phyloP scores from a whole-genome alignment of 2,888 invertebrate species.

The Ophion slaviceki region DNA sequence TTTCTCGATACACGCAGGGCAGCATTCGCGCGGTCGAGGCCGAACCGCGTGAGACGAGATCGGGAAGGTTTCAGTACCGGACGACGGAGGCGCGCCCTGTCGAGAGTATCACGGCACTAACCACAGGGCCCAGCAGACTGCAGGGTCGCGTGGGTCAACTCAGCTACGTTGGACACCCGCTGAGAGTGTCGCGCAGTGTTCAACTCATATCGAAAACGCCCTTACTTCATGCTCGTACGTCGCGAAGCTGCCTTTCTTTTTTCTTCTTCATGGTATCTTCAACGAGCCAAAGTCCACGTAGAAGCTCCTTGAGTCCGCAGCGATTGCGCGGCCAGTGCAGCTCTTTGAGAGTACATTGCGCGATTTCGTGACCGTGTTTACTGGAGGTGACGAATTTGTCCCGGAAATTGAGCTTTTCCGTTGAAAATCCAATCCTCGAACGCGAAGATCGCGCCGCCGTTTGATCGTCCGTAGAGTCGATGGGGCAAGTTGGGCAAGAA shows the following conservation, averaged over 20 bases:
- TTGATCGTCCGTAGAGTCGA: constrained; percentile 11
- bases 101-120: constrained; percentile 65
- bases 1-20: constrained; percentile 51
- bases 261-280: not conserved
- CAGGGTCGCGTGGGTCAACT: constrained; percentile 76
- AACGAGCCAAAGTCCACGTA: not conserved
- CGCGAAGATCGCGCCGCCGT: constrained; percentile 18
- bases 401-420: not conserved
- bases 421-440: not conserved
- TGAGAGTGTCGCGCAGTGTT: constrained; percentile 80
- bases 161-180: constrained; percentile 78
- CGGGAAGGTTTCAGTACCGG: constrained; percentile 75
- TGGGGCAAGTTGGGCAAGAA: not conserved
- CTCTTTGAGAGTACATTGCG: not conserved
- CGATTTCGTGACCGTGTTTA: not conserved
- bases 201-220: constrained; percentile 66
- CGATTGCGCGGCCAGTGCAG: not conserved
- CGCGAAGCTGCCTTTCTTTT: constrained; percentile 27
- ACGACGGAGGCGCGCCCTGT: constrained; percentile 53
- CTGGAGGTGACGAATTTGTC: not conserved
- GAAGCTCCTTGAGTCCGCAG: not conserved
- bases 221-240: constrained; percentile 56
- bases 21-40: constrained; percentile 10
- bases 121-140: constrained; percentile 26
- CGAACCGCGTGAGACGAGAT: constrained; percentile 38